Percentiles rank a stretch among this genome's conserved stretches.
These are phyloP conservation scores for Penaeus monodon DNA, from an alignment of 2,888 invertebrate species.

Conservation along the genomic window DNA sequence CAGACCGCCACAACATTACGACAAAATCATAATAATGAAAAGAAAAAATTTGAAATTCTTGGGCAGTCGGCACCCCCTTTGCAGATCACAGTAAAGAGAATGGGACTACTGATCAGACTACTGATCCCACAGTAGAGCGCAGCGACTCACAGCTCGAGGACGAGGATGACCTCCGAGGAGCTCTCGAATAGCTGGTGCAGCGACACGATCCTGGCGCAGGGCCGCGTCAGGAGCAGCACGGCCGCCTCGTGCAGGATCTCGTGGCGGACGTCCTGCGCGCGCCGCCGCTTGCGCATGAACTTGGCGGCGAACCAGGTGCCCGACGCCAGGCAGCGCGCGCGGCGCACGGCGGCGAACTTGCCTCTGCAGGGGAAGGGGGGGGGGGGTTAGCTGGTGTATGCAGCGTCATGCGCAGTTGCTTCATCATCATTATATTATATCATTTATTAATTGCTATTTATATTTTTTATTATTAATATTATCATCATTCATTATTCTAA, in stretches of 20 bases:
- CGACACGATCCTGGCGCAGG: slow-evolving; percentile 78
- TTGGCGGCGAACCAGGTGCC: slow-evolving; percentile 71
- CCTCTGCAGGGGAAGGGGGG: slow-evolving; percentile 68
- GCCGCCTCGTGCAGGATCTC: slow-evolving; percentile 71
- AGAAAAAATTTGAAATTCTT: no score
- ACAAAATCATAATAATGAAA: no score
- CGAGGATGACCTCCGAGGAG: slow-evolving; percentile 80
- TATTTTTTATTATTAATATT: no score
- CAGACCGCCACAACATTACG: no score
- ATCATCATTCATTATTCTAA: no score
- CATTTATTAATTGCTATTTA: background rate
- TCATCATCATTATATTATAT: background rate
- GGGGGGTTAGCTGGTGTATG: background rate
- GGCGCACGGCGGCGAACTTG: slow-evolving; percentile 72
- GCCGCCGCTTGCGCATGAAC: slow-evolving; percentile 70
- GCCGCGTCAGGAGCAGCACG: slow-evolving; percentile 70
- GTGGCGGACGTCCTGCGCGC: slow-evolving; percentile 70
- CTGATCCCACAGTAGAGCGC: no score
- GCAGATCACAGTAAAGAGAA: no score
- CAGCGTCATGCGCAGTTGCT: background rate
- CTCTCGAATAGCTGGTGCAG: slow-evolving; percentile 89
- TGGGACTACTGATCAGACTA: no score
- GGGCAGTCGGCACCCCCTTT: no score
- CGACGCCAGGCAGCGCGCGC: slow-evolving; percentile 69
- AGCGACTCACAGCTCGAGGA: slow-evolving; percentile 86